Conservation (phyloP, 2,797 vertebrate genomes). For the Monodelphis domestica region DNA sequence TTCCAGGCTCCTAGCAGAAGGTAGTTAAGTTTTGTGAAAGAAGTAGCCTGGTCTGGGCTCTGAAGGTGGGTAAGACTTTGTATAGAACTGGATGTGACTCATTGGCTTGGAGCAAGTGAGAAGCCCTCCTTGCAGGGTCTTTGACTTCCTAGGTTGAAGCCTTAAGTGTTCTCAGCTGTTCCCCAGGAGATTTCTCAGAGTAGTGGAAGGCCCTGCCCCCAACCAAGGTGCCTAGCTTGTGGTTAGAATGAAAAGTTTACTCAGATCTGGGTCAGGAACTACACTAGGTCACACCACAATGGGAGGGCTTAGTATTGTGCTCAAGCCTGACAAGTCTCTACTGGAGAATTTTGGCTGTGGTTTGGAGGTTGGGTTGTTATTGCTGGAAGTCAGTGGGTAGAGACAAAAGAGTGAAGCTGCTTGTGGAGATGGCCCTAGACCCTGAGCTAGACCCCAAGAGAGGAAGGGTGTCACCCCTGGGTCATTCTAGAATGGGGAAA, state of each 20-base stretch:
- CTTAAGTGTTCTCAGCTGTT: background rate
- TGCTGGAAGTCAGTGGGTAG: background rate
- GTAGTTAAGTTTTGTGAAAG: background rate
- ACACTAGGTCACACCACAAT: background rate
- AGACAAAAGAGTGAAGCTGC: background rate
- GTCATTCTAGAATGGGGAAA: background rate
- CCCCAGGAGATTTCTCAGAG: background rate
- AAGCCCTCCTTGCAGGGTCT: background rate
- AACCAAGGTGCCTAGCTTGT: background rate
- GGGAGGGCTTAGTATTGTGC: background rate
- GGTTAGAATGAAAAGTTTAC: background rate
- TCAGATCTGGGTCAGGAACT: background rate
- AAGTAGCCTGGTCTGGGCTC: background rate
- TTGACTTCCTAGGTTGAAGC: background rate
- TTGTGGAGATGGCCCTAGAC: background rate
- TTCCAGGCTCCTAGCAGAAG: background rate
- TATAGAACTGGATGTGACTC: background rate
- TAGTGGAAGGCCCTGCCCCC: background rate
- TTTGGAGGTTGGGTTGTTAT: background rate
- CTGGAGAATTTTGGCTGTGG: background rate
- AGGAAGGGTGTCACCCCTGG: background rate
- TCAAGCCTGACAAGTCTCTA: background rate
- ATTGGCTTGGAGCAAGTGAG: background rate
- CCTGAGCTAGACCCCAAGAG: background rate
- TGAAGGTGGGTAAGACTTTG: background rate